Base-by-base conservation (phyloP, 2,888 invertebrate genomes). In the Zhengitettix transpicula region DNA sequence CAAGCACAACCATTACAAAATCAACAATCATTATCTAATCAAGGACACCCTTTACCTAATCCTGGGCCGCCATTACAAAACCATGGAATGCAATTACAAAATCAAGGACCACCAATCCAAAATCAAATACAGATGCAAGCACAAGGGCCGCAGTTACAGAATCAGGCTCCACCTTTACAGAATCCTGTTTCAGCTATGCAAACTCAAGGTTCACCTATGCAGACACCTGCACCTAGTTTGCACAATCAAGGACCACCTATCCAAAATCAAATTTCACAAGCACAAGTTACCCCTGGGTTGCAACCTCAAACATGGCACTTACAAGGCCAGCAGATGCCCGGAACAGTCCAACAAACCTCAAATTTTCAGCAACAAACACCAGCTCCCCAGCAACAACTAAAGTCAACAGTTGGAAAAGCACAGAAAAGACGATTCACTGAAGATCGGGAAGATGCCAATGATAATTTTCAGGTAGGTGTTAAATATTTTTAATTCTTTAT, bases 361-460 rank as follows among this genome's bases (percentile, higher is more conserved):
- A 59, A 60, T 16, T 58, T 55, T 55, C 64, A 62, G 42, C 61
- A 61, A 42, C 51, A 16, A 40, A 47, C 52, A 14, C 57, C 40
- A 16, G 60, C 55, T 28, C 42, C 55, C 55, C 60, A 60, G 28
- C 57, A 60, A 1, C 61, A 60, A 40, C 61, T 59, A 44, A 58
- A 42, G 40, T 52, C 56, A 15, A 59, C 57, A 11, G 58, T 55
- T 16, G 60, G 61, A 47, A 9, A 52, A 42, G 59, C 55, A 1
- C 60, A 59, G 41, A 64, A 64, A 54, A 47, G 64, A 40, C 56
- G 64, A 14, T 64, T 64, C 56, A 62, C 62, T n/a, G 62, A 62
- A 42, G 62, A 64, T 41, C 40, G 62, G 15, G 63, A 61, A 44
- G 59, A 60, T 16, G n/a, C 15, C 1, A 17, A 51, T 15, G 56